These are phyloP conservation scores for Ispidina picta DNA, from an alignment of 2,797 vertebrate species.

Conservation along the genomic window DNA sequence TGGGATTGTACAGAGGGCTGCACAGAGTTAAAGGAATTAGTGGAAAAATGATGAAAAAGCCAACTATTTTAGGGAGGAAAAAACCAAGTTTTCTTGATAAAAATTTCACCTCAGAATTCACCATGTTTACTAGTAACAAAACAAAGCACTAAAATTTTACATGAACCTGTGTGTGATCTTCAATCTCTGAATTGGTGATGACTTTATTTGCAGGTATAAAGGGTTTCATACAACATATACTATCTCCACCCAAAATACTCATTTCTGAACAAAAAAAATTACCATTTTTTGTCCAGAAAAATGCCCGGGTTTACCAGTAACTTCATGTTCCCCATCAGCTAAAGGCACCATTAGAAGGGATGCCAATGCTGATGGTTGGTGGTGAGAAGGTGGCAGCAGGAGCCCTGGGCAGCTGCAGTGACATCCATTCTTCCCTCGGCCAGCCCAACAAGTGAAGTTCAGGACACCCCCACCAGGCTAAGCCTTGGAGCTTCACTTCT, in stretches of 20 bases:
- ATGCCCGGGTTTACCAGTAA: neutral
- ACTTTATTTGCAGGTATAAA: neutral
- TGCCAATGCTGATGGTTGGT: too few relatives aligned
- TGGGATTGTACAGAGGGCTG: neutral
- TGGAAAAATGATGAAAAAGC: neutral
- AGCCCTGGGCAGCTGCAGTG: neutral
- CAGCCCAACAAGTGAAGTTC: neutral
- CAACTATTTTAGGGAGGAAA: neutral
- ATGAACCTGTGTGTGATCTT: conserved; percentile 27
- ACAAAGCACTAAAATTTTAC: neutral
- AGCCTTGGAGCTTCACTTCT: neutral
- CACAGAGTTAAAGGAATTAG: neutral
- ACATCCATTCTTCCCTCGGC: neutral
- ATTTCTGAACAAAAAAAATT: neutral
- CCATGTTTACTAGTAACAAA: neutral
- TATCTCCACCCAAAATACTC: neutral
- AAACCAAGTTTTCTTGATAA: neutral
- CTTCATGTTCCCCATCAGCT: neutral
- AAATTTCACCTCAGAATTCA: neutral
- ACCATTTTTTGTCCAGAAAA: neutral
- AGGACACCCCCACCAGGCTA: neutral
- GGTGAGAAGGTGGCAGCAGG: too few relatives aligned
- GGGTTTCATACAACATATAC: neutral
- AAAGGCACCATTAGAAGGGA: neutral
- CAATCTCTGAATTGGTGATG: neutral